Base-by-base conservation (phyloP, 1,140 invertebrate species). In the Drosophila paulistorum region DNA sequence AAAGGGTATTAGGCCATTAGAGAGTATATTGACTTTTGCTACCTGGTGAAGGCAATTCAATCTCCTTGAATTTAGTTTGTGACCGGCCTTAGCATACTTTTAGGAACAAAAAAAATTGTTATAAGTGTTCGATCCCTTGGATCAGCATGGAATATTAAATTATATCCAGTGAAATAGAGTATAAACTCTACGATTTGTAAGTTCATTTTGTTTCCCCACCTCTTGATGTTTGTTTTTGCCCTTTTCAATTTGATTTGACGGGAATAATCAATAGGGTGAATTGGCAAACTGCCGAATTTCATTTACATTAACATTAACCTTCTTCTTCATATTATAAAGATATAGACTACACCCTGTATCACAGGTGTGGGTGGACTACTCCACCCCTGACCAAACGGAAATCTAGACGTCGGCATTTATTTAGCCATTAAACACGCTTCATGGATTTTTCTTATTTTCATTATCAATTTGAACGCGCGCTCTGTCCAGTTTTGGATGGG, bases 351-450 rank as follows among this genome's bases (percentile, higher is more conserved):
- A 60, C 42, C 30, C 26, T 37, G 6, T 1, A 30, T 51, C 20
- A 35, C 63, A 77, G 74, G 81, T 84, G 80, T 80, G 81, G 77
- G 81, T 74, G 81, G 51, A 4, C 26, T 17, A 17, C 26, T 3
- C 5, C 5, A 26, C 26, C 26, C 26, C 26, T 5, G 4, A 26
- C 26, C 5, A 26, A 30, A 30, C 64, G 58, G 41, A 66, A 71
- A 72, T 69, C 68, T 72, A 64, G 81, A 77, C 68, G 55, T 79
- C 69, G 62, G 57, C 81, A 85, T 84, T 87, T 90, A 87, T 89
- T 87, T 90, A 89, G 84, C 85, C 71, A 87, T 87, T 87, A 87
- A 87, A 90, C 76, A 84, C 84, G 83, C 84, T 86, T 83, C 85
- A 87, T 80, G 86, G 69, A 74, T 59, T 81, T 81, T 90, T 70